Conservation (phyloP, 2,888 invertebrate species). For the Cerceris rybyensis region DNA sequence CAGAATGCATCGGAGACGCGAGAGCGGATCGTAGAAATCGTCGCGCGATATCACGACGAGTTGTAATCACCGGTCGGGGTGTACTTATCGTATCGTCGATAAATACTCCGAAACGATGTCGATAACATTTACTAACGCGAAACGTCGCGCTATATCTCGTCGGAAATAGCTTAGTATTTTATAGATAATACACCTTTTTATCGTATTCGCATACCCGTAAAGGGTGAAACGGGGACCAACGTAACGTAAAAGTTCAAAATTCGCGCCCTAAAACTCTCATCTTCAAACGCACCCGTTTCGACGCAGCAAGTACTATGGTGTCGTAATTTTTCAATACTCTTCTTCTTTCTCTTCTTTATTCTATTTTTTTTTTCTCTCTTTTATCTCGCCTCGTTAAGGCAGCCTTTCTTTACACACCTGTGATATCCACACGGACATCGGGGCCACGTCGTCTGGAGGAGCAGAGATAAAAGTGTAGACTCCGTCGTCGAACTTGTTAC, state of each 20-base stretch:
- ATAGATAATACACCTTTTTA: slow-evolving; percentile 57
- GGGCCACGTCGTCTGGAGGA: slow-evolving; percentile 28
- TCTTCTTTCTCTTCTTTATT: slow-evolving; percentile 6
- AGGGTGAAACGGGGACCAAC: slow-evolving; percentile 24
- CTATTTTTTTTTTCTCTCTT: background rate
- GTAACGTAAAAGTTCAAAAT: slow-evolving; percentile 24
- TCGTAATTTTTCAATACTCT: slow-evolving; percentile 56
- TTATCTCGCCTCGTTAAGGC: slow-evolving; percentile 38
- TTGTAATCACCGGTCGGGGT: slow-evolving; percentile 37
- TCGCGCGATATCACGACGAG: slow-evolving; percentile 34
- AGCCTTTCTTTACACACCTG: slow-evolving; percentile 13
- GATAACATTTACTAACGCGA: slow-evolving; percentile 56
- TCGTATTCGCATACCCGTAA: slow-evolving; percentile 49
- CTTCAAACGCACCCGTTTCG: slow-evolving; percentile 19
- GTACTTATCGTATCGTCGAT: slow-evolving; percentile 46
- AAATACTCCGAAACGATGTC: slow-evolving; percentile 47
- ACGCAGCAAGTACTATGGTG: slow-evolving; percentile 31
- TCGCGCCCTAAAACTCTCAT: slow-evolving; percentile 2
- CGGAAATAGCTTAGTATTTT: slow-evolving; percentile 50
- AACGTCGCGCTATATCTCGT: slow-evolving; percentile 28
- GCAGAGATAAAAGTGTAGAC: slow-evolving; percentile 43
- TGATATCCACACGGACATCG: slow-evolving; percentile 25
- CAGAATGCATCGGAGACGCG: no score
- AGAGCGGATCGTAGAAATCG: slow-evolving; percentile 17
- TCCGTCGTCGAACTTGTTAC: slow-evolving; percentile 40